Evolutionary conservation across 2,113 vertebrate species (phyloP), one percentile per base, ranked within the genome.

Genomic region (Gulo gulo): DNA sequence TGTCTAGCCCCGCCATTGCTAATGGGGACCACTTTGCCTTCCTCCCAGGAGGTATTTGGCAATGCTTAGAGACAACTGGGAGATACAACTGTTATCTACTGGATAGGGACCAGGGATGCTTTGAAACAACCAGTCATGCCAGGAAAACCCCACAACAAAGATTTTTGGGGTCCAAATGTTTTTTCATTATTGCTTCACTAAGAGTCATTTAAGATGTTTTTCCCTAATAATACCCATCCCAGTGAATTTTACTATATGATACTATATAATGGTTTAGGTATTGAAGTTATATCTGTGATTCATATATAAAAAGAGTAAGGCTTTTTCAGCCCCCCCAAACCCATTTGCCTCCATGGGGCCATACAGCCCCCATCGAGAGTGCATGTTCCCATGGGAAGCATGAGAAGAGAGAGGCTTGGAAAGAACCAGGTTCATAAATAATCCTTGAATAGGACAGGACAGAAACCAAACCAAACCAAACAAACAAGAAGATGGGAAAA

Each of bases 101-200:
- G 26, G 6, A 10, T 42, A 42, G 74, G 74, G 45, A n/a, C 39
- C 24, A 76, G 57, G 9, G 7, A 12, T 78, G 34, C 57, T 92
- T 18, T 18, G 7, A 1, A 15, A 8, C 12, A 39, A 2, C 36
- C 26, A 45, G 0, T 59, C 26, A 2, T 15, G 3, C 52, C 0
- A 8, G 91, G 29, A 13, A 1, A 4, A 50, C 7, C 55, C 36
- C 23, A 1, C 6, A n/a, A 4, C 23, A 61, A 59, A 69, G 34
- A 59, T 42, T 61, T 11, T 4, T 23, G 24, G 6, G 63, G 7
- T 23, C 20, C 12, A n/a, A 52, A 23, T 24, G 9, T 31, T 47
- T 42, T 31, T 74, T 24, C 2, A 34, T 67, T 74, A 61, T 52
- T 83, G 18, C 18, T 42, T 12, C 21, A 20, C 4, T n/a, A 50